phyloP scores from a whole-genome alignment of 2,888 invertebrate species.

The Poecilobothrus nobilitatus region DNA sequence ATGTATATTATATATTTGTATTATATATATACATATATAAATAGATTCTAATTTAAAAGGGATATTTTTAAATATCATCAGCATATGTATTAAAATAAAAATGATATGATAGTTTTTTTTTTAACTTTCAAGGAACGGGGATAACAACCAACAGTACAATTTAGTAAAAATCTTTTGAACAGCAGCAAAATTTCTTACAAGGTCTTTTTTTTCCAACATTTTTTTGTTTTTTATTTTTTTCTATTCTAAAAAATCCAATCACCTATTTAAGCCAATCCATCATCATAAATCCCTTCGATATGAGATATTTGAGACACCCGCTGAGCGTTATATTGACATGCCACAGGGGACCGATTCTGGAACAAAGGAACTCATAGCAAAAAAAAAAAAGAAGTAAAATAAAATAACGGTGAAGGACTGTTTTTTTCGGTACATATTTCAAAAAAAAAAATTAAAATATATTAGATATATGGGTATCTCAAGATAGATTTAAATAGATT shows the following conservation, averaged over 20 bases:
- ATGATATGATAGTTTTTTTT: no score
- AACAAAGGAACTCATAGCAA: no score
- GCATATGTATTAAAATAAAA: no score
- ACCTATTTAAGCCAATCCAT: constrained; percentile 29
- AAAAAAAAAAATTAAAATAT: neutral
- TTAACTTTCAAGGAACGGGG: no score
- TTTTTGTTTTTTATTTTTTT: neutral
- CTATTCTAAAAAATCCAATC: constrained; percentile 24
- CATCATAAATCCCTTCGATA: constrained; percentile 29
- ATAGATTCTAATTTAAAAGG: no score
- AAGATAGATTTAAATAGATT: constrained; percentile 1
- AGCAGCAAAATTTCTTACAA: neutral
- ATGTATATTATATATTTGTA: no score
- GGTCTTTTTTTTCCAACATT: neutral
- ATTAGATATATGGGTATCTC: neutral
- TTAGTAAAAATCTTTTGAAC: no score
- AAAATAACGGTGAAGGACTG: constrained; percentile 10
- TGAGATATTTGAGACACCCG: constrained; percentile 32
- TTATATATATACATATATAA: no score
- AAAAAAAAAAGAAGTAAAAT: constrained; percentile 2
- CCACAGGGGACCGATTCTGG: constrained; percentile 44
- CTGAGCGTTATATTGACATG: constrained; percentile 43
- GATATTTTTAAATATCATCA: no score
- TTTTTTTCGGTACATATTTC: neutral
- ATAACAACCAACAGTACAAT: no score